Evolutionary conservation across 2,113 vertebrate species (phyloP).

Genomic region (Pituophis catenifer): DNA sequence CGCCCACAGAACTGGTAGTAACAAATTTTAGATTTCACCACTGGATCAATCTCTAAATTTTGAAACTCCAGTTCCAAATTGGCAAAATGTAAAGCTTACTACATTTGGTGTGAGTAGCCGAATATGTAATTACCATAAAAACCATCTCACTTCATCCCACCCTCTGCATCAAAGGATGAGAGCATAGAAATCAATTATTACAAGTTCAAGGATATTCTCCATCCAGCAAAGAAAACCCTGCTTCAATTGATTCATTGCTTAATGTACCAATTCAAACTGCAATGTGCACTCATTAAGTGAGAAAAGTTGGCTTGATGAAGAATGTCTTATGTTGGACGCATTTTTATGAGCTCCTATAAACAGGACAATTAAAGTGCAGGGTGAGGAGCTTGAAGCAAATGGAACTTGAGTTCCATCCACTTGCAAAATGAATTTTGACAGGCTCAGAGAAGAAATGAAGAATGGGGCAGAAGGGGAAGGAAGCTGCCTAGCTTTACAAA

Average conservation of each 20-base stretch:
- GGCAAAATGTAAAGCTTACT: neutral
- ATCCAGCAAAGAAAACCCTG: neutral
- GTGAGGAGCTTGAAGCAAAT: conserved; percentile 51
- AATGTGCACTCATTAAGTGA: conserved; percentile 47
- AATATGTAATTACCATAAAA: neutral
- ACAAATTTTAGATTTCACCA: too few species aligned
- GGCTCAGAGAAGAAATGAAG: conserved; percentile 42
- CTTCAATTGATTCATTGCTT: neutral
- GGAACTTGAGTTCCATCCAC: conserved; percentile 44
- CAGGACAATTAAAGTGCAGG: conserved; percentile 46
- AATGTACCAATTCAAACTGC: neutral
- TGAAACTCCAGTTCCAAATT: neutral
- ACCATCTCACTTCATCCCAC: neutral
- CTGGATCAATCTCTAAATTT: neutral
- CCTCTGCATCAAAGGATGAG: neutral
- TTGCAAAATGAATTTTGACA: conserved; percentile 50
- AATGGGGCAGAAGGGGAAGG: neutral
- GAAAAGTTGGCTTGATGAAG: conserved; percentile 45
- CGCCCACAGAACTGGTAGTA: too few species aligned
- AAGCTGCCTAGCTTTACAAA: conserved; percentile 22
- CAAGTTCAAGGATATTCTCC: neutral
- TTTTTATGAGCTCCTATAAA: conserved; percentile 53
- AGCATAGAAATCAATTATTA: neutral
- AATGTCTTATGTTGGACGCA: conserved; percentile 30
- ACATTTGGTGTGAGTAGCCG: neutral